Conservation (phyloP, 2,888 invertebrate genomes). For the Trissoscelio sp. region DNA sequence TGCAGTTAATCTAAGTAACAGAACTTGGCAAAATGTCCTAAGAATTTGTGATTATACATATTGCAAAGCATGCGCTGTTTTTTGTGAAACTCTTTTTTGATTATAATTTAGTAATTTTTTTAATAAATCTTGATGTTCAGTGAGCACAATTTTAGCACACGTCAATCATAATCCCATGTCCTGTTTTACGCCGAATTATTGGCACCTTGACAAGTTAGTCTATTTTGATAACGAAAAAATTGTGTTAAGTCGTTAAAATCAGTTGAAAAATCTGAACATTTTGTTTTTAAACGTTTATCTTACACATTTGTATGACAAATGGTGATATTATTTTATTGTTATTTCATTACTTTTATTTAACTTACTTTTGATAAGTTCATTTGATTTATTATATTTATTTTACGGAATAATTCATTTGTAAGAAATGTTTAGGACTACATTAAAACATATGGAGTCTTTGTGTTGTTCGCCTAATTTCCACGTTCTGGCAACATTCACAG, state of each 20-base stretch:
- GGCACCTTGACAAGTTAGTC: slow-evolving; percentile 2
- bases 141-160: background rate
- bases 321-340: too few species aligned
- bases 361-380: too few species aligned
- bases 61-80: background rate
- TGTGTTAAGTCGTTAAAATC: background rate
- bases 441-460: too few species aligned
- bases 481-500: too few species aligned
- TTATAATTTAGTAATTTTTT: background rate
- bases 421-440: too few species aligned
- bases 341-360: too few species aligned
- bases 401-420: too few species aligned
- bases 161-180: background rate
- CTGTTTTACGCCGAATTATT: background rate
- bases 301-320: too few species aligned
- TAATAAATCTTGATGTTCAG: background rate
- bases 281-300: too few species aligned
- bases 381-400: too few species aligned
- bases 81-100: background rate
- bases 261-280: too few species aligned
- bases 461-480: too few species aligned
- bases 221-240: slow-evolving; percentile 4
- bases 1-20: slow-evolving; percentile 22
- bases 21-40: slow-evolving; percentile 8
- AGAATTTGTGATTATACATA: background rate